phyloP scores from a whole-genome alignment of 1,140 invertebrate species.

The Conus ventricosus region DNA sequence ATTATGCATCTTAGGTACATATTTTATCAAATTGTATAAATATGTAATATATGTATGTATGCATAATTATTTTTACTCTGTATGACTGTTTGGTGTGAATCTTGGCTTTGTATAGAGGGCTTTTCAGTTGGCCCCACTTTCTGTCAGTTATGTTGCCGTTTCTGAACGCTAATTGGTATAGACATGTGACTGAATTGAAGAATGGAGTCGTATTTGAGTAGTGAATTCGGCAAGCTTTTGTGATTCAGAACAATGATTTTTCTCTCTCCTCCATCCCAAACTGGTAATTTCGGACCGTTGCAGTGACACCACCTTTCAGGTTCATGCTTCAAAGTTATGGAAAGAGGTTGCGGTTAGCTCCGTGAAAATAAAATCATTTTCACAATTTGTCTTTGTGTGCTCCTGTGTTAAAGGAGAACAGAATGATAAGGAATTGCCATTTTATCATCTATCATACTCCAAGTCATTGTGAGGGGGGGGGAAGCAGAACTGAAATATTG shows the following conservation, averaged over 20 bases:
- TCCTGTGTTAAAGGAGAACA: not conserved
- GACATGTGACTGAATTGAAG: not conserved
- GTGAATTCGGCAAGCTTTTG: conserved; percentile 32
- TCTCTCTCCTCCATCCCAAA: conserved; percentile 12
- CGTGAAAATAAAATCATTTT: conserved; percentile 32
- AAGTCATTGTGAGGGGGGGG: not conserved
- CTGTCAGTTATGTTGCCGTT: not conserved
- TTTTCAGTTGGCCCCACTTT: not conserved
- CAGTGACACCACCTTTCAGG: conserved; percentile 27
- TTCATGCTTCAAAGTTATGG: conserved; percentile 27
- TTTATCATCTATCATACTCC: too few species aligned
- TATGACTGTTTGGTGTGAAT: not conserved
- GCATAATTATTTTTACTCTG: not conserved
- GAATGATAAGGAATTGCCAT: not conserved
- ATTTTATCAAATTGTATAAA: not conserved
- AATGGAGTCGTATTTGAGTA: conserved; percentile 10
- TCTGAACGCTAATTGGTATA: not conserved
- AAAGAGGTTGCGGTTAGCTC: conserved; percentile 25
- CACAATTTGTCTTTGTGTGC: not conserved
- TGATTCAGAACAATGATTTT: conserved; percentile 25
- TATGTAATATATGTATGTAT: conserved; percentile 14
- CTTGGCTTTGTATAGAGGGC: conserved; percentile 13
- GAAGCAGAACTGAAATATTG: not conserved
- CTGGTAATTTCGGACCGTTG: conserved; percentile 10
- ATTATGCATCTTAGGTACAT: conserved; percentile 23